Evolutionary conservation across 2,888 invertebrate species (phyloP), one percentile per base, ranked within the genome.

Genomic region (Lomographa bimaculata): DNA sequence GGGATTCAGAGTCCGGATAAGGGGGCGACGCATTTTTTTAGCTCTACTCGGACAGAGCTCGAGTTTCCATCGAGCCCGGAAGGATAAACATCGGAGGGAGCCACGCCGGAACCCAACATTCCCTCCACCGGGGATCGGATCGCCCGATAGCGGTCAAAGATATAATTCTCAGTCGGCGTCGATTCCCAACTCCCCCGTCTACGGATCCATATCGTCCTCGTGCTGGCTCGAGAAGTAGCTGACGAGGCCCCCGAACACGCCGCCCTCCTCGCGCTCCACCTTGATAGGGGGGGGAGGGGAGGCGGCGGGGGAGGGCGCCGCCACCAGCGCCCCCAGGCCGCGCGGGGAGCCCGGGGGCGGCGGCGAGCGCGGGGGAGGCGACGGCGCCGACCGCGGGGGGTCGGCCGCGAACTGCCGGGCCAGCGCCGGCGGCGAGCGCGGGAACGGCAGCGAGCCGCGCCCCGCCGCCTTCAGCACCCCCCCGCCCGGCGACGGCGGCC

Each of bases 151-250:
- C n/a, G n/a, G n/a, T n/a, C n/a, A n/a, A n/a, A n/a, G n/a, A n/a
- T n/a, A n/a, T 14, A 14, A 14, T 14, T 3, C 14, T 14, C 14
- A 3, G n/a, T n/a, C n/a, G n/a, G n/a, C n/a, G n/a, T n/a, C n/a
- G n/a, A n/a, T n/a, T n/a, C n/a, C n/a, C n/a, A n/a, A n/a, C n/a
- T n/a, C n/a, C 2, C 14, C 3, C 14, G 12, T 18, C 66, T 79
- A 84, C 50, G 78, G 92, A 78, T 96, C 96, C 66, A 96, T 91
- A 80, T 96, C 96, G 71, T 96, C 96, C 75, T 96, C 95, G 57
- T 92, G 92, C 79, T 97, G 97, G 71, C 96, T 96, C 58, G 96
- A 96, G 82, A 97, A 97, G 85, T 97, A 97, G 75, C 96, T 96
- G 42, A 97, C 97, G 61, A 97, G 91, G 2, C 97, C 97, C 19